These are phyloP conservation scores for Cebus imitator DNA, from an alignment of 2,113 vertebrate species.

Conservation along the genomic window DNA sequence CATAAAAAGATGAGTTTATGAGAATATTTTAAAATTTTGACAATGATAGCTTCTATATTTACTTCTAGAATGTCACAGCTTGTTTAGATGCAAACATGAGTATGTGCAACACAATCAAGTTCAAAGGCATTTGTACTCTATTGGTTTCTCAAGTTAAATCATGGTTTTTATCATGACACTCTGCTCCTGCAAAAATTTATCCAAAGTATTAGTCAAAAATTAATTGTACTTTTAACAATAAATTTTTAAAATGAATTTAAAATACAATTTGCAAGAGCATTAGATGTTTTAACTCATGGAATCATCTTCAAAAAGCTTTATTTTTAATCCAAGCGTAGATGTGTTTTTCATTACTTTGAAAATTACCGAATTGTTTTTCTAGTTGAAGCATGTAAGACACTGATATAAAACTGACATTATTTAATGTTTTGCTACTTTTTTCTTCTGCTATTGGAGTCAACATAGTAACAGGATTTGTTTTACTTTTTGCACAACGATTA, in stretches of 20 bases:
- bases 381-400: not conserved
- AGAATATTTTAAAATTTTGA: not conserved
- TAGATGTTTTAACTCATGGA: not conserved
- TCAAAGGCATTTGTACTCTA: not conserved
- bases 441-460: not conserved
- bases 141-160: not conserved
- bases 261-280: not conserved
- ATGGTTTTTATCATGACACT: not conserved
- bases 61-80: not conserved
- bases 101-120: not conserved
- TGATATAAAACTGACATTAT: not conserved
- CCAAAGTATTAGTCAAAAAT: not conserved
- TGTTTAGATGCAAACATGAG: not conserved
- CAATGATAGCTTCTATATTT: not conserved
- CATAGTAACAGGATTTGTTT: not conserved
- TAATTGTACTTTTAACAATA: not conserved
- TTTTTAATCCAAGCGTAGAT: not conserved
- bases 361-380: not conserved
- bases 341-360: not conserved
- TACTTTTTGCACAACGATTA: not conserved
- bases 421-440: not conserved
- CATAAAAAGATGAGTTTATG: not conserved
- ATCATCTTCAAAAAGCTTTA: not conserved
- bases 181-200: not conserved
- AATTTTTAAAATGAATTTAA: not conserved